Conservation (phyloP, 2,888 invertebrate species). For the Idaea biselata region DNA sequence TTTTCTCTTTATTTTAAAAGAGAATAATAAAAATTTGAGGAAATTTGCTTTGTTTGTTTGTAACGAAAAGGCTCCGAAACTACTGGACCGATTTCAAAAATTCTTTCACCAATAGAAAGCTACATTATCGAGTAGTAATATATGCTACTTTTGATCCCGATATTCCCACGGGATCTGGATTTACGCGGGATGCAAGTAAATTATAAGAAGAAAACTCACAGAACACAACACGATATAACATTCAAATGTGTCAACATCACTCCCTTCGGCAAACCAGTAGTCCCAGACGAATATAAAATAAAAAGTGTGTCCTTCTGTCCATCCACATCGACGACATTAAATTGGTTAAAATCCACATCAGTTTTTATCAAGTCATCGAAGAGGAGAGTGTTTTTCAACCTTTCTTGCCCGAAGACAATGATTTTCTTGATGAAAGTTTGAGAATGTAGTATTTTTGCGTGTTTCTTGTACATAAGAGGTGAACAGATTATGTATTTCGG, state of each 20-base stretch:
- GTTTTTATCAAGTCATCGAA: slow-evolving; percentile 46
- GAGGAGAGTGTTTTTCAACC: slow-evolving; percentile 29
- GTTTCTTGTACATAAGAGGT: slow-evolving; percentile 42
- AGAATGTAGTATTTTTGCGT: slow-evolving; percentile 37
- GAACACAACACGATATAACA: slow-evolving; percentile 34
- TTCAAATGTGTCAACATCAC: slow-evolving; percentile 61
- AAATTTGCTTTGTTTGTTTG: neutral
- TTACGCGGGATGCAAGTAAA: neutral
- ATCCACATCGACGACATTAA: slow-evolving; percentile 46
- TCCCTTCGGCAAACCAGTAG: slow-evolving; percentile 66
- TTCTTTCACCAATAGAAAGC: neutral
- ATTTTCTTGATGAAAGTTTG: slow-evolving; percentile 39
- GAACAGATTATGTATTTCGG: slow-evolving; percentile 58
- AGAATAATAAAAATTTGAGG: too few relatives aligned
- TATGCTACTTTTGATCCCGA: neutral
- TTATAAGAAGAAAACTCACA: slow-evolving; percentile 43
- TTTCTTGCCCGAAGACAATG: slow-evolving; percentile 50
- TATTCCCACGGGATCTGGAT: neutral
- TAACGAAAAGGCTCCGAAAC: neutral
- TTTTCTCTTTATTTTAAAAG: too few relatives aligned
- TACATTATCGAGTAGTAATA: neutral
- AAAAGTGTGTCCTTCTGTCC: slow-evolving; percentile 50
- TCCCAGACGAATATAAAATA: slow-evolving; percentile 66
- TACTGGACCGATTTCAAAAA: neutral
- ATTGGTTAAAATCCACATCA: slow-evolving; percentile 37